Evolutionary conservation across 2,113 vertebrate genomes (phyloP).

Genomic region (Albula goreensis): DNA sequence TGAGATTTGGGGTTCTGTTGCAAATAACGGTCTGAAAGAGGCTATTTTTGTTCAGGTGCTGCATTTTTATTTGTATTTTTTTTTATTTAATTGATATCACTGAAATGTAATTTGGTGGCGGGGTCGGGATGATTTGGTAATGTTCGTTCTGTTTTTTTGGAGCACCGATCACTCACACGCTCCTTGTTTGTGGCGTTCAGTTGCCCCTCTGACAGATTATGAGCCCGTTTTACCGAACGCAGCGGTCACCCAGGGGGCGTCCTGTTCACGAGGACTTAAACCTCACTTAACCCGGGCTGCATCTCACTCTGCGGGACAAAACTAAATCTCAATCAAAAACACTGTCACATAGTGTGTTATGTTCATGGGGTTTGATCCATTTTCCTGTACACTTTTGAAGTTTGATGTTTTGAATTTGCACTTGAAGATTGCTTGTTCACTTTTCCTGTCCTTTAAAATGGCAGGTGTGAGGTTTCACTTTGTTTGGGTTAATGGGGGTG

Average conservation of each 20-base stretch:
- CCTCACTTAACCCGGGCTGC: no score
- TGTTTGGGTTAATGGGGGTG: background rate
- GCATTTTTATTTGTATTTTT: background rate
- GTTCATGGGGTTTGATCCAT: no score
- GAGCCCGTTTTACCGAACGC: constrained; percentile 11
- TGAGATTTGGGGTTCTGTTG: background rate
- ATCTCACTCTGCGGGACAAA: no score
- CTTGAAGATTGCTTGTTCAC: constrained; percentile 15
- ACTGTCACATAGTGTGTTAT: no score
- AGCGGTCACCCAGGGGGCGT: background rate
- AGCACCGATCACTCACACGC: background rate
- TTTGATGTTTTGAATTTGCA: background rate
- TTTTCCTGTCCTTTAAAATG: background rate
- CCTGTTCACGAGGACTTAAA: no score
- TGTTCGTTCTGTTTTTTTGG: background rate
- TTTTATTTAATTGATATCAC: background rate
- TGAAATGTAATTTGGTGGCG: background rate
- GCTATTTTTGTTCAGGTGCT: background rate
- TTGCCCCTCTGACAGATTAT: constrained; percentile 12
- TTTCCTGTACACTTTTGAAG: no score
- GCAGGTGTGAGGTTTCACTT: no score
- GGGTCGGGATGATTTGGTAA: background rate
- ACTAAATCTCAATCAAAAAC: no score
- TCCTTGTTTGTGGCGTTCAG: background rate
- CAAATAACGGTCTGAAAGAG: background rate